phyloP scores from a whole-genome alignment of 2,797 vertebrate genomes.

The Sciaenops ocellatus region DNA sequence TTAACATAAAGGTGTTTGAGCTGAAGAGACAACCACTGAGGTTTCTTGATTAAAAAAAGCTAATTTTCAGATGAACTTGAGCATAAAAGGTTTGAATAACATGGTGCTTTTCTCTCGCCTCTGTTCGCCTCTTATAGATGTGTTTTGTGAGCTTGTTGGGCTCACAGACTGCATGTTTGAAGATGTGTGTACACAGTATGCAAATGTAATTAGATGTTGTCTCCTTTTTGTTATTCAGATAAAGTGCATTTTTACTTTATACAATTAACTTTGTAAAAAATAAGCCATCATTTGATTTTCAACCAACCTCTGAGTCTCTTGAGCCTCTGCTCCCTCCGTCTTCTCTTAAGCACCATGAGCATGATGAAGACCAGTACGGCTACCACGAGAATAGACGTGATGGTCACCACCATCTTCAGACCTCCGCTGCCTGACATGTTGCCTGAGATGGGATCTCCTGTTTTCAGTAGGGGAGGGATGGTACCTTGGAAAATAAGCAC shows the following conservation, averaged over 20 bases:
- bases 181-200: background rate
- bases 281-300: background rate
- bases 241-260: background rate
- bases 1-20: background rate
- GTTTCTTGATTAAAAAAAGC: constrained; percentile 18
- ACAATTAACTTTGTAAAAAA: background rate
- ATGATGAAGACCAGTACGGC: constrained; percentile 94
- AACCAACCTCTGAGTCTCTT: constrained; percentile 94
- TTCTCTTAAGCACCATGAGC: constrained; percentile 93
- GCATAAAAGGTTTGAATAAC: constrained; percentile 11
- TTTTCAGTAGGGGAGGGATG: constrained; percentile 96
- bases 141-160: constrained; percentile 12
- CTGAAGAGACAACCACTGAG: background rate
- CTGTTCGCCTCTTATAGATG: background rate
- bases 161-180: background rate
- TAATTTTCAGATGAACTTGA: constrained; percentile 8
- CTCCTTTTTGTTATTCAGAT: background rate
- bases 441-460: constrained; percentile 92
- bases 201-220: background rate
- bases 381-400: constrained; percentile 95
- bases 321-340: constrained; percentile 95
- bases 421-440: constrained; percentile 95
- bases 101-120: background rate
- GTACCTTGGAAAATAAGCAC: constrained; percentile 86
- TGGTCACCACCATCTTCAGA: constrained; percentile 98